A percentile compares a stretch with the other conserved stretches of the same genome.
Conservation (phyloP, 2,113 vertebrate species). For the Mobula hypostoma region DNA sequence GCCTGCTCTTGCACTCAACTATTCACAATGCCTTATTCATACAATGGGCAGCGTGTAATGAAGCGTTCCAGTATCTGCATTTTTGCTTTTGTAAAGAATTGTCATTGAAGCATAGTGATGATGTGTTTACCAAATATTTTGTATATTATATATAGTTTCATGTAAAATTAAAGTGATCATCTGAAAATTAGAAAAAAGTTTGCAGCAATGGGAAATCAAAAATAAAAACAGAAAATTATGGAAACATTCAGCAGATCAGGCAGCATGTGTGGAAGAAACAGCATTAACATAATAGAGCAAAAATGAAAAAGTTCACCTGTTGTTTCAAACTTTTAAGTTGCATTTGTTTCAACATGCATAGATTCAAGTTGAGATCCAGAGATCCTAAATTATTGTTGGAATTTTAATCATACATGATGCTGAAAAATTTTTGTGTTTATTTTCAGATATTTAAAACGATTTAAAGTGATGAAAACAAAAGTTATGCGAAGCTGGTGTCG, state of each 20-base stretch:
- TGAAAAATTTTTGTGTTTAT: neutral
- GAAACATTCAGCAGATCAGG: no score
- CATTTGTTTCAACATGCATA: neutral
- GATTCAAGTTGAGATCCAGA: neutral
- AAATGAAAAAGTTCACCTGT: no score
- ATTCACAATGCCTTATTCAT: neutral
- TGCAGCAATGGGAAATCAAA: no score
- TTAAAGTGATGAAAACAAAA: constrained; percentile 98
- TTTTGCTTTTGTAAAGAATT: neutral
- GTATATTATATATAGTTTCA: neutral
- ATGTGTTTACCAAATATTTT: neutral
- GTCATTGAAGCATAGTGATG: no score
- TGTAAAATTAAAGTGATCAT: neutral
- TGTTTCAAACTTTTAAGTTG: neutral
- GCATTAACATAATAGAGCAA: no score
- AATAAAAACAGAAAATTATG: no score
- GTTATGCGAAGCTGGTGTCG: constrained; percentile 94
- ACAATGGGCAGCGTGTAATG: neutral
- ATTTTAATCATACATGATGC: neutral
- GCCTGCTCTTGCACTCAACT: neutral
- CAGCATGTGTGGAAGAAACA: no score
- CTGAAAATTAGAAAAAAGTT: neutral
- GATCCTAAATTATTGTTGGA: neutral
- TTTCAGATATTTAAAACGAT: constrained; percentile 87
- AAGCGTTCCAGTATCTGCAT: neutral